phyloP scores from a whole-genome alignment of 1,140 invertebrate species.

The Pseudomyrmex sp. region DNA sequence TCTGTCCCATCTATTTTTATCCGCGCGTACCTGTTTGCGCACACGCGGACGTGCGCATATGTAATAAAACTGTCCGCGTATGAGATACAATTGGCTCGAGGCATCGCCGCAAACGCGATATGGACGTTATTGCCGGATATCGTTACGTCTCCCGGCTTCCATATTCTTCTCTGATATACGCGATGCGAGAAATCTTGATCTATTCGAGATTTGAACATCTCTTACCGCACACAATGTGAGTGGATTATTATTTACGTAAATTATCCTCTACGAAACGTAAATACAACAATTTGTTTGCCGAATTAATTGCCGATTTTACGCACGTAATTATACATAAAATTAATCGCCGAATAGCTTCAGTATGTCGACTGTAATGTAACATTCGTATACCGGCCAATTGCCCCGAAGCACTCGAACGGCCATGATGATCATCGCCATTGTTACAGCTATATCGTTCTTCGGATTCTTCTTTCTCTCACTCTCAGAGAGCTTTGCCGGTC shows the following conservation, averaged over 20 bases:
- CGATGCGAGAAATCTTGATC: neutral
- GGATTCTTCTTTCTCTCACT: conserved; percentile 36
- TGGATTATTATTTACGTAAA: conserved; percentile 36
- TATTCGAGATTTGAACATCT: conserved; percentile 1
- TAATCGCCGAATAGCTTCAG: conserved; percentile 47
- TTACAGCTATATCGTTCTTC: conserved; percentile 28
- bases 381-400: conserved; percentile 48
- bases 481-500: conserved; percentile 24
- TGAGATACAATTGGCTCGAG: conserved; percentile 51
- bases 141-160: conserved; percentile 28
- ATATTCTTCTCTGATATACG: conserved; percentile 44
- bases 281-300: conserved; percentile 32
- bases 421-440: conserved; percentile 51
- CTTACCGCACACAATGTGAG: neutral
- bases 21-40: conserved; percentile 11
- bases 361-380: conserved; percentile 36
- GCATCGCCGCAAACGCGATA: conserved; percentile 21
- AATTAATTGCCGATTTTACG: conserved; percentile 57
- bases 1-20: conserved; percentile 40
- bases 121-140: conserved; percentile 47
- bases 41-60: conserved; percentile 18
- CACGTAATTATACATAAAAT: conserved; percentile 52
- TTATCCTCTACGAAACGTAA: conserved; percentile 19
- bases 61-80: conserved; percentile 54
- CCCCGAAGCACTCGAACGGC: conserved; percentile 44